Evolutionary conservation across 92 coral and sea anemone genomes (phyloP), one percentile per base, ranked within the genome.

Genomic region (Parazoanthus darwini): DNA sequence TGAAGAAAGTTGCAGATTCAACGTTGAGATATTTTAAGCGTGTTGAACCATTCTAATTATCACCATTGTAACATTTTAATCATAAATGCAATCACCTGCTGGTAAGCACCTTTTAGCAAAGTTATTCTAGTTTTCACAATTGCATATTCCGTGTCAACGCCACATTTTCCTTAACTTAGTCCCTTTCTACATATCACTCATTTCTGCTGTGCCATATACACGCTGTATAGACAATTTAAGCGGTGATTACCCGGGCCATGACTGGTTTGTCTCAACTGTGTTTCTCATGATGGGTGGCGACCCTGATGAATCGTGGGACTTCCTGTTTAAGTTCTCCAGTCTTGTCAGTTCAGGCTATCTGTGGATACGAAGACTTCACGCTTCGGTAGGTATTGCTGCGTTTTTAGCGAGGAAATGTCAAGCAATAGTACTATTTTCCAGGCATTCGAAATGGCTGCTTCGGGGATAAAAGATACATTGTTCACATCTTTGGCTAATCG

Each of bases 231-330:
- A 93, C 29, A 94, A 95, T 3, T 90, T 97, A 16, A 90, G 95
- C 46, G 98, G 93, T 37, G 96, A 94, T 65, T 97, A 95, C 82
- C 97, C 97, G 15, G 99, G 99, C 33, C 96, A 94, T 82, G 99
- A 97, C 88, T 97, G 99, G 99, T 97, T 97, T 86, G 98, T 96
- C 11, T 95, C 99, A 33, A 97, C 99, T n/a, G 86, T 97, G 54
- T 97, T 97, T 85, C 92, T 97, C 37, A 97, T 97, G 98, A 96
- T 94, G 92, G 92, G 89, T n/a, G 99, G 99, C 51, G 94, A 97
- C 59, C 94, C 93, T 18, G 97, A 97, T 74, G 92, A 92, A 82
- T 89, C 98, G 66, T 94, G 98, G 92, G 95, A 97, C 70, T 97
- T 97, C 92, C 92, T 97, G 83, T 97, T 94, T 82, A 97, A 94